Base-by-base conservation (phyloP, 2,797 vertebrate species). In the Enteromius anoplus region DNA sequence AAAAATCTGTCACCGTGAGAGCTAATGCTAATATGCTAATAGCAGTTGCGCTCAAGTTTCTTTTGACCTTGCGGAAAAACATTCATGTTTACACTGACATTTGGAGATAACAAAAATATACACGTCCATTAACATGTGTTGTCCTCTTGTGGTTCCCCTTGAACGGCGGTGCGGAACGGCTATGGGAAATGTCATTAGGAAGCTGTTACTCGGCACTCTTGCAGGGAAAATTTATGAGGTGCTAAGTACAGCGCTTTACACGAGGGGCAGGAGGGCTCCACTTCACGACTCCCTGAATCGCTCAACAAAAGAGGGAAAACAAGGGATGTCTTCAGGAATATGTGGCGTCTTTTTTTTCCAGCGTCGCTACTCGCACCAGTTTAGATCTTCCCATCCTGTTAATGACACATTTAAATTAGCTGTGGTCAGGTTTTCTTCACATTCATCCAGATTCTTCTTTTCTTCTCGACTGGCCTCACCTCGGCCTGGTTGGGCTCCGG, bases 331-430 rank as follows among this genome's bases (percentile, higher is more conserved):
- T 91, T 92, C 14, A 19, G 84, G 85, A 90, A 85, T 85, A 88
- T 90, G 88, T 87, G 90, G 85, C 91, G n/a, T n/a, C 90, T 92
- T 84, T 82, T 80, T 87, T 37, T 86, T 88, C 89, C 77, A 83
- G 55, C 2, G 88, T 85, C 85, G 87, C 60, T 84, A 86, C 87
- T 81, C 87, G 83, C 85, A 87, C 83, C 87, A 86, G 85, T 93
- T 93, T 92, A 93, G 92, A 91, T 91, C 90, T 75, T 87, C 87
- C 88, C 85, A 89, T 87, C 88, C 86, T 89, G 89, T 86, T 92
- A 94, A 93, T 93, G 91, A 91, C 91, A 93, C 92, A 92, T 94
- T 95, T 86, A 94, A 92, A 95, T 94, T 95, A 92, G 92, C 92
- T 92, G 93, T 91, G 94, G 94, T 92, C 78, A 89, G 90, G 87